Percentiles rank a stretch among this genome's conserved stretches.
phyloP scores from a whole-genome alignment of 2,888 invertebrate species.

The Drosophila gaucha region DNA sequence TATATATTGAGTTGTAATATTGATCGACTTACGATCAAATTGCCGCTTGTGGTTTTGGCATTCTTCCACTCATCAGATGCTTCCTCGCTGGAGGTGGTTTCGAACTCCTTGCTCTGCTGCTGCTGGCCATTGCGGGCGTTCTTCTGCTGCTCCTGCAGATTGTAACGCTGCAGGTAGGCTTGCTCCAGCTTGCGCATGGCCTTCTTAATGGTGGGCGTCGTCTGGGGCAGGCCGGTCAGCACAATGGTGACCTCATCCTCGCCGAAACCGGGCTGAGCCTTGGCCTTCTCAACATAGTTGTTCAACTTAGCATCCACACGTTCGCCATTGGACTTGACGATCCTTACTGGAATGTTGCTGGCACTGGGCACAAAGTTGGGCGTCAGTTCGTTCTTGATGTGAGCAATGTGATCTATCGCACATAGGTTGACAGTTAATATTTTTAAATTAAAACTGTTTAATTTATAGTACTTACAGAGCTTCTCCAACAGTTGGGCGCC shows the following conservation, averaged over 20 bases:
- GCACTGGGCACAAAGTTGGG: slow-evolving; percentile 78
- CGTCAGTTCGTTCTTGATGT: slow-evolving; percentile 59
- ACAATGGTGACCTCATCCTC: slow-evolving; percentile 81
- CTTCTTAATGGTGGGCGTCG: slow-evolving; percentile 65
- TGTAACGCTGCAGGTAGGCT: slow-evolving; percentile 78
- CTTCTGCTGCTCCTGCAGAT: slow-evolving; percentile 64
- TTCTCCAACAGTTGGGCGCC: slow-evolving; percentile 73
- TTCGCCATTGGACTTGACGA: slow-evolving; percentile 69
- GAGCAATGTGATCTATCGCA: slow-evolving; percentile 70
- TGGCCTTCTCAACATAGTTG: slow-evolving; percentile 69
- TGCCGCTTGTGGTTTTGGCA: slow-evolving; percentile 62
- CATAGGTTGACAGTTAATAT: too few relatives aligned
- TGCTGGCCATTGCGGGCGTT: slow-evolving; percentile 45
- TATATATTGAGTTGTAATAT: neutral
- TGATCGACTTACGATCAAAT: slow-evolving; percentile 71
- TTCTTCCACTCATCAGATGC: slow-evolving; percentile 55
- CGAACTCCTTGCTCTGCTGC: slow-evolving; percentile 49
- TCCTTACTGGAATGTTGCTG: slow-evolving; percentile 71
- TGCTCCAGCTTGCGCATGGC: slow-evolving; percentile 73
- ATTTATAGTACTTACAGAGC: slow-evolving; percentile 69
- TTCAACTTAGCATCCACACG: slow-evolving; percentile 65
- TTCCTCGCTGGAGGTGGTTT: slow-evolving; percentile 62
- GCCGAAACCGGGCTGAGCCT: slow-evolving; percentile 57
- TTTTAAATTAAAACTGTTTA: too few relatives aligned
- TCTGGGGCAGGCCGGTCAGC: slow-evolving; percentile 80